These are phyloP conservation scores for Anolis apletophallus DNA, from an alignment of 2,797 vertebrate genomes.

Conservation along the genomic window DNA sequence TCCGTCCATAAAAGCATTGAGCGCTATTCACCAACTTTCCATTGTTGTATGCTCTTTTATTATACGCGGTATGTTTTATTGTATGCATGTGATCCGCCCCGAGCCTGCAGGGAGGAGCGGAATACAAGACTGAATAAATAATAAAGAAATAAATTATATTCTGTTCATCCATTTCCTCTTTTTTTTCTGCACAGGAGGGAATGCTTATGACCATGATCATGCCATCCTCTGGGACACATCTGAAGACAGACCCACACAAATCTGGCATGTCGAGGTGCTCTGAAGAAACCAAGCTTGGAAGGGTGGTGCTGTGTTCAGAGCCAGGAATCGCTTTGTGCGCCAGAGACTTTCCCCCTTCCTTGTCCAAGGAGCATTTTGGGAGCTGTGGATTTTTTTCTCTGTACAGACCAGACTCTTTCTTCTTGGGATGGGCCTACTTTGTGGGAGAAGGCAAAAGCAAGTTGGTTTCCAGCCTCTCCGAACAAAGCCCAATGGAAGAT, in stretches of 20 bases:
- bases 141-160: no score
- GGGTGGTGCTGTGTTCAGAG: not conserved
- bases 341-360: not conserved
- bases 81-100: no score
- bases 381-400: not conserved
- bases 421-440: not conserved
- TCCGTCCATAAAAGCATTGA: no score
- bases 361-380: accelerated
- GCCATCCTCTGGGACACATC: slow-evolving; percentile 83
- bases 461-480: not conserved
- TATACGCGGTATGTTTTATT: no score
- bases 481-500: not conserved
- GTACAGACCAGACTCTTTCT: not conserved
- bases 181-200: slow-evolving; percentile 80
- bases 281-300: slow-evolving; percentile 61
- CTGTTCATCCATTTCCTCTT: not conserved
- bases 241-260: slow-evolving; percentile 83
- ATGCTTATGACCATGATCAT: slow-evolving; percentile 87
- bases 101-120: no score
- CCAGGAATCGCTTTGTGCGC: not conserved
- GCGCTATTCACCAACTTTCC: no score
- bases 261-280: slow-evolving; percentile 87
- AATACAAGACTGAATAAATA: no score
- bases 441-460: not conserved
- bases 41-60: no score